Evolutionary conservation across 2,888 invertebrate genomes (phyloP).

Genomic region (Cepaea hortensis): DNA sequence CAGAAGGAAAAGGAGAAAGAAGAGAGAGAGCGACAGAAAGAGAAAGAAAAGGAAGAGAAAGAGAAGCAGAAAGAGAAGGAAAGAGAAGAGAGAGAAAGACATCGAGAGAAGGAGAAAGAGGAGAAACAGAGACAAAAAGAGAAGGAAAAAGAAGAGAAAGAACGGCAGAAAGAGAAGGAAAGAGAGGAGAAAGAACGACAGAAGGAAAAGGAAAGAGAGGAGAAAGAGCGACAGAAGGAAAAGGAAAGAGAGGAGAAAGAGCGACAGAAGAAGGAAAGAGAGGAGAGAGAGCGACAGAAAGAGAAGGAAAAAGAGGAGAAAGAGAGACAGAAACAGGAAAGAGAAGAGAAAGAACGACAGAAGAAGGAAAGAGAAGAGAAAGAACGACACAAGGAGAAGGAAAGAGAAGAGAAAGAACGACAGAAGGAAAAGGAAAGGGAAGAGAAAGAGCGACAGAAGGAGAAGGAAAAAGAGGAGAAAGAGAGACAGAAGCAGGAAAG

Average conservation of each 20-base stretch:
- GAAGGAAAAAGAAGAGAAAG: conserved; percentile 39
- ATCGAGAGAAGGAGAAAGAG: conserved; percentile 27
- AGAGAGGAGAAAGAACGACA: conserved; percentile 2
- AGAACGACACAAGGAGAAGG: conserved; percentile 42
- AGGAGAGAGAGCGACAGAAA: conserved; percentile 16
- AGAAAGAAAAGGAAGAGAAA: too few species aligned
- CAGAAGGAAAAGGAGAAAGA: too few species aligned
- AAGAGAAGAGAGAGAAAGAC: too few species aligned
- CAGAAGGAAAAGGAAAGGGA: conserved; percentile 47
- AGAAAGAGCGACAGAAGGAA: conserved; percentile 41
- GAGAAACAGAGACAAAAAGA: conserved; percentile 30
- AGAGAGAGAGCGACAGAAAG: too few species aligned
- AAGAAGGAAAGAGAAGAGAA: conserved; percentile 43
- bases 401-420: conserved; percentile 38
- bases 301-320: conserved; percentile 20
- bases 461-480: conserved; percentile 22
- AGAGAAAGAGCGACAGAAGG: conserved; percentile 38
- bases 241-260: conserved; percentile 39
- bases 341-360: conserved; percentile 41
- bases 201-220: conserved; percentile 12
- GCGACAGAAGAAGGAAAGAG: neutral
- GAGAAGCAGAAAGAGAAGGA: too few species aligned
- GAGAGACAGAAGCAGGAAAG: conserved; percentile 8
- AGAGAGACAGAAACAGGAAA: conserved; percentile 44
- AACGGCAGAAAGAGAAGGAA: neutral